These are phyloP conservation scores for Heterotis niloticus DNA, from an alignment of 2,113 vertebrate species.

Conservation along the genomic window DNA sequence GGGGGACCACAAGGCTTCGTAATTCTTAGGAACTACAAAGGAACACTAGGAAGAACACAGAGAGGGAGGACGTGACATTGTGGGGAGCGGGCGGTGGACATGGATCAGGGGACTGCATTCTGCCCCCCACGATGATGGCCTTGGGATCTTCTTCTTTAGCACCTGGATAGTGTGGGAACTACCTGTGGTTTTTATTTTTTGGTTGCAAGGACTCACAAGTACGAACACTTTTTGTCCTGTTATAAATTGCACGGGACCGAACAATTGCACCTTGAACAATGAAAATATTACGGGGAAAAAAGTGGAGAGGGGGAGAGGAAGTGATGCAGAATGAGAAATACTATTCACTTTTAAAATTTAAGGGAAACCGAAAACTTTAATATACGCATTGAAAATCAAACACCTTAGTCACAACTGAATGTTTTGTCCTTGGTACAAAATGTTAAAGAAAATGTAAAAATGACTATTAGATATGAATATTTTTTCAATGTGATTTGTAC, in stretches of 20 bases:
- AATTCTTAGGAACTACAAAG: too few species aligned
- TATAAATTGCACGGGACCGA: slow-evolving; percentile 48
- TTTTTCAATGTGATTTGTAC: slow-evolving; percentile 51
- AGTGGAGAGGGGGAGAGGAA: slow-evolving; percentile 16
- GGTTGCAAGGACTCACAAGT: not conserved
- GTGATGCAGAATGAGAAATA: not conserved
- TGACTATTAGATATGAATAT: slow-evolving; percentile 45
- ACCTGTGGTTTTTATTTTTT: too few species aligned
- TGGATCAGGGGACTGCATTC: too few species aligned
- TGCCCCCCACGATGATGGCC: too few species aligned
- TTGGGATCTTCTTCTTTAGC: too few species aligned
- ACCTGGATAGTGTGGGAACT: too few species aligned
- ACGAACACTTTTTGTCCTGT: slow-evolving; percentile 36
- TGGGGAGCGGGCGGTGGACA: too few species aligned
- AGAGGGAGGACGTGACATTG: too few species aligned
- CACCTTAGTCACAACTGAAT: slow-evolving; percentile 49
- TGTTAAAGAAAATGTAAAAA: slow-evolving; percentile 34
- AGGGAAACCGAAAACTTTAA: slow-evolving; percentile 33
- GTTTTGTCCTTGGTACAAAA: slow-evolving; percentile 51
- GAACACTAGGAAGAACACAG: too few species aligned
- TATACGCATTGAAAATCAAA: slow-evolving; percentile 32
- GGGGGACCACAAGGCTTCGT: too few species aligned
- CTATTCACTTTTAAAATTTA: slow-evolving; percentile 21
- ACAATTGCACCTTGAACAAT: slow-evolving; percentile 34
- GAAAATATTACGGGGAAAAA: slow-evolving; percentile 8